These are phyloP conservation scores for Syrrhaptes paradoxus DNA, from an alignment of 2,113 vertebrate species.

Conservation along the genomic window DNA sequence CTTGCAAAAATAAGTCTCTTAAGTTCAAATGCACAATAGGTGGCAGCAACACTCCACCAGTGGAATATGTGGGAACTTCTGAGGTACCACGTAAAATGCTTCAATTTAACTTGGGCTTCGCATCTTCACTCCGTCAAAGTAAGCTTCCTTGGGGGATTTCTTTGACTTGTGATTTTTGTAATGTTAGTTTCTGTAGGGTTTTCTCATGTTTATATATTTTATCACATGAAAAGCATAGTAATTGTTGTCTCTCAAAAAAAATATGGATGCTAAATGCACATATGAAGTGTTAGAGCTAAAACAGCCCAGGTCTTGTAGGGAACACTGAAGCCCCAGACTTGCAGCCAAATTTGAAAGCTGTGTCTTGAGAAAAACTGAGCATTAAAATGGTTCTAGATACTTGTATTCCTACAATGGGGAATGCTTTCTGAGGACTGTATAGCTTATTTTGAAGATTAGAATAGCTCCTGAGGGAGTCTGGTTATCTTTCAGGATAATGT, in stretches of 20 bases:
- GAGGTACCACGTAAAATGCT: rapidly evolving
- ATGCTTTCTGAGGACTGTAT: neutral
- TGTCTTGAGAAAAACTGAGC: neutral
- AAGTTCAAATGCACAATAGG: neutral
- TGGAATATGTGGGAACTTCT: neutral
- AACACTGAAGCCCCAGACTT: neutral
- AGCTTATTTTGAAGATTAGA: neutral
- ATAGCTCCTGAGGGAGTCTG: neutral
- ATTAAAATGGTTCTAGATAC: neutral
- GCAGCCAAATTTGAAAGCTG: neutral
- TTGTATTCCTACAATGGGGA: neutral
- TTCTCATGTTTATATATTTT: neutral
- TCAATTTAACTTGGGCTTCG: neutral
- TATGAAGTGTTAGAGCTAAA: neutral
- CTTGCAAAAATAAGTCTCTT: neutral
- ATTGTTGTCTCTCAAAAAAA: neutral
- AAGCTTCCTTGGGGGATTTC: neutral
- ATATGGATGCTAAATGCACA: neutral
- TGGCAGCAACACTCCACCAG: constrained; percentile 42
- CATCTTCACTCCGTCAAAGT: neutral
- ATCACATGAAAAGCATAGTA: neutral
- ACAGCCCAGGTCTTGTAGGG: neutral
- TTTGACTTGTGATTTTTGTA: neutral
- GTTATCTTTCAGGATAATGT: neutral
- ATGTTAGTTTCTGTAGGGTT: neutral